phyloP scores from a whole-genome alignment of 2,113 vertebrate species.

The Elgaria multicarinata region DNA sequence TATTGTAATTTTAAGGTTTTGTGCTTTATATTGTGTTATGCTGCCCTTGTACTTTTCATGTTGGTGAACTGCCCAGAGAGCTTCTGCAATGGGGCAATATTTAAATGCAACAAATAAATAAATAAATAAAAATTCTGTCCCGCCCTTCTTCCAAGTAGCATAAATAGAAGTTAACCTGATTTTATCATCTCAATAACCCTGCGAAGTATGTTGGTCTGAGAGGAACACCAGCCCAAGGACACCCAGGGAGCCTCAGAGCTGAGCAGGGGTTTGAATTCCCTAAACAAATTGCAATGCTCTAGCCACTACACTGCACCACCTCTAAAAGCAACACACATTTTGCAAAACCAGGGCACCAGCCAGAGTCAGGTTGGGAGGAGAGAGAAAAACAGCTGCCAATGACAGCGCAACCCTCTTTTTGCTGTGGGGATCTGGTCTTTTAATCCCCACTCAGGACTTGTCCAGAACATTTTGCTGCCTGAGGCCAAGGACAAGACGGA shows the following conservation, averaged over 20 bases:
- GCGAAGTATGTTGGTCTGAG: neutral
- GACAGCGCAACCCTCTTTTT: neutral
- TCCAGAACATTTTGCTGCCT: no score
- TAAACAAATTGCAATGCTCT: neutral
- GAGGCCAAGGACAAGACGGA: no score
- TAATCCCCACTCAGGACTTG: neutral
- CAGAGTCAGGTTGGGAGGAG: neutral
- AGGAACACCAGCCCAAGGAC: neutral
- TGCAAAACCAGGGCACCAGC: neutral
- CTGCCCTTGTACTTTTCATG: no score
- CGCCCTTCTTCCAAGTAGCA: neutral
- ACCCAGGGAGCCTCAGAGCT: neutral
- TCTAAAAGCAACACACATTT: neutral
- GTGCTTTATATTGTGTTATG: no score
- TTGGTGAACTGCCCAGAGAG: no score
- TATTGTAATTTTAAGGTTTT: no score
- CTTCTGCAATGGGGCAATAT: no score
- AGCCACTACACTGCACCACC: no score
- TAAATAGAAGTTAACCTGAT: neutral
- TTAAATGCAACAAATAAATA: no score
- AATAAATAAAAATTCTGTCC: neutral
- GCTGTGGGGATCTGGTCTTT: no score
- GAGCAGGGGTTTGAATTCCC: neutral
- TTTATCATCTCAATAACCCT: neutral
- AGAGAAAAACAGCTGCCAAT: neutral